These are phyloP conservation scores for Podarcis lilfordi DNA, from an alignment of 2,797 vertebrate genomes.

Conservation along the genomic window DNA sequence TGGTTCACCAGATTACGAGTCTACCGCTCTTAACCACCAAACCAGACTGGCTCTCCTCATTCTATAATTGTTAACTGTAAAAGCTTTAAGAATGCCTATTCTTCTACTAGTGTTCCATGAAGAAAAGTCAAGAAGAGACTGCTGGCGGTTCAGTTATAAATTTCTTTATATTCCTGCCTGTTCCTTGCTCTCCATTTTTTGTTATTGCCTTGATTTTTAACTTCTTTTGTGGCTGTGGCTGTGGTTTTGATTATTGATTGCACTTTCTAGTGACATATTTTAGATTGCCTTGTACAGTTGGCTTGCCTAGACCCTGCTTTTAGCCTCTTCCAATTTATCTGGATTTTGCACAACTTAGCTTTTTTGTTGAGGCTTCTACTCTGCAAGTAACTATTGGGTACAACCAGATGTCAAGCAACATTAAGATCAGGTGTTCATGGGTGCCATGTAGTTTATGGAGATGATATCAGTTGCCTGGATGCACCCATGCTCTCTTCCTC, in stretches of 20 bases:
- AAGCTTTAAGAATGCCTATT: not conserved
- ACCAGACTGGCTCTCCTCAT: too few species aligned
- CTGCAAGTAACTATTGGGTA: not conserved
- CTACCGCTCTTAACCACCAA: too few species aligned
- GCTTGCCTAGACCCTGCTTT: not conserved
- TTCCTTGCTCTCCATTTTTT: not conserved
- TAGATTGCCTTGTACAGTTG: not conserved
- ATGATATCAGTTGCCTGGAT: conserved; percentile 3
- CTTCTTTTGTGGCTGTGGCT: not conserved
- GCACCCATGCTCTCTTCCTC: not conserved
- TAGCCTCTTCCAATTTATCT: not conserved
- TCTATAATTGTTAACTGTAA: not conserved
- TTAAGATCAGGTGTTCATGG: not conserved
- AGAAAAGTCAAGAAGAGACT: not conserved
- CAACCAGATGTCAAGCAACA: not conserved
- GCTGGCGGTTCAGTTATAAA: not conserved
- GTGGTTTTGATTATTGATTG: not conserved
- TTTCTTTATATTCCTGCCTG: not conserved
- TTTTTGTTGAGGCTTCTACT: not conserved
- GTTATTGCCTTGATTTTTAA: not conserved
- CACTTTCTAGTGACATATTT: not conserved
- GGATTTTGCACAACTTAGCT: not conserved
- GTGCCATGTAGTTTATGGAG: not conserved
- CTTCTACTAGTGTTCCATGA: not conserved
- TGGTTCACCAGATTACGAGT: too few species aligned